phyloP scores from a whole-genome alignment of 2,888 invertebrate species.

The Chrysotoxum bicinctum region DNA sequence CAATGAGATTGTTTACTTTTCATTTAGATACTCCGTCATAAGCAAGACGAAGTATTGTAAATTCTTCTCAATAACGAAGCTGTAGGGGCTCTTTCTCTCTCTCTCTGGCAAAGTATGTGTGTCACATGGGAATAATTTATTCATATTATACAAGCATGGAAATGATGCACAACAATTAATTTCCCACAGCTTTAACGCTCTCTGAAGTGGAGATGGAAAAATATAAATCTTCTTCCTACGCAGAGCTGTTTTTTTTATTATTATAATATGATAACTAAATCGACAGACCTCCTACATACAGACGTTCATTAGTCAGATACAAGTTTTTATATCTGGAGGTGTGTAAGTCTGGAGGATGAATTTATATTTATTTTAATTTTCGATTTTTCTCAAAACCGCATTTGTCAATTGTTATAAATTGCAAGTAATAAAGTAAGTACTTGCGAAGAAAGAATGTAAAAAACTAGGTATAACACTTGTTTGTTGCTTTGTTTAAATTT shows the following conservation, averaged over 20 bases:
- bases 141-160: conserved; percentile 19
- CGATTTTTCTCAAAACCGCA: neutral
- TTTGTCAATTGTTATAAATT: neutral
- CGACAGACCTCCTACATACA: conserved; percentile 16
- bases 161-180: conserved; percentile 29
- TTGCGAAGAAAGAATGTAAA: neutral
- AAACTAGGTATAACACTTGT: neutral
- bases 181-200: conserved; percentile 12
- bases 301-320: neutral
- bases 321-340: conserved; percentile 7
- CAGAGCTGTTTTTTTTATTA: neutral
- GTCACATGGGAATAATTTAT: conserved; percentile 47
- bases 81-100: neutral
- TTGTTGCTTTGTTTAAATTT: neutral
- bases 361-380: neutral
- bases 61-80: neutral
- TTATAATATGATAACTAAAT: conserved; percentile 5
- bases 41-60: conserved; percentile 8
- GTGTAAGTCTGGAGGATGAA: neutral
- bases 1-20: conserved; percentile 60
- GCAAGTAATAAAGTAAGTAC: neutral
- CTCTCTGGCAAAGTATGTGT: conserved; percentile 18
- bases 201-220: conserved; percentile 7
- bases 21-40: conserved; percentile 38
- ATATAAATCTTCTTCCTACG: conserved; percentile 40